Percentiles rank a stretch among this genome's conserved stretches.
phyloP scores from a whole-genome alignment of 92 coral and sea anemone species.

The Phenganax subtilis region DNA sequence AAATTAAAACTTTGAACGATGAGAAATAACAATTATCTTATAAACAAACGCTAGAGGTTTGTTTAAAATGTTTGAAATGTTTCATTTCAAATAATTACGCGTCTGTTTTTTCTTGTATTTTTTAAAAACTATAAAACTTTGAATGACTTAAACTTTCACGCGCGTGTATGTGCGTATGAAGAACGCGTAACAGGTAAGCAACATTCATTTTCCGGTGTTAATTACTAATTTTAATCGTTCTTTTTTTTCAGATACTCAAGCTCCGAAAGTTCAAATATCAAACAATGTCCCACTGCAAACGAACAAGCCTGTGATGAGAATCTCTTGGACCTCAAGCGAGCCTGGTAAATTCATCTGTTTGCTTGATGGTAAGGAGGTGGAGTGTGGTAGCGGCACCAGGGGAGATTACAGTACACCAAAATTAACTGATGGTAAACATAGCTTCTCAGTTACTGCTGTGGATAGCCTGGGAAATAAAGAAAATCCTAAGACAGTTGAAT shows the following conservation, averaged over 20 bases:
- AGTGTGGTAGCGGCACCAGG: neutral
- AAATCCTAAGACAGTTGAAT: neutral
- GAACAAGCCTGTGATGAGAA: slow-evolving; percentile 1
- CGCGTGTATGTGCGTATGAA: too few relatives aligned
- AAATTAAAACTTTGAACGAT: too few relatives aligned
- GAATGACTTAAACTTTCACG: too few relatives aligned
- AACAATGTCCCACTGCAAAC: slow-evolving; percentile 16
- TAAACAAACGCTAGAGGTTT: too few relatives aligned
- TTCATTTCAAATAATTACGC: too few relatives aligned
- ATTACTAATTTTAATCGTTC: neutral
- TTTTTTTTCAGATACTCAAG: slow-evolving; percentile 31
- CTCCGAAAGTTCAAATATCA: slow-evolving; percentile 5
- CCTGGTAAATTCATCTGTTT: neutral
- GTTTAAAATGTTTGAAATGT: too few relatives aligned
- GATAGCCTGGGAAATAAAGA: slow-evolving; percentile 30
- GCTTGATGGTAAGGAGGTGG: neutral
- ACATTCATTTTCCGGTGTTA: too few relatives aligned
- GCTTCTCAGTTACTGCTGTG: slow-evolving; percentile 10
- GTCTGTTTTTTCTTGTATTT: too few relatives aligned
- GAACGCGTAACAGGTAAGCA: too few relatives aligned
- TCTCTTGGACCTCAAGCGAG: slow-evolving; percentile 20
- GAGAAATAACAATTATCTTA: too few relatives aligned
- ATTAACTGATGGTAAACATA: slow-evolving; percentile 5
- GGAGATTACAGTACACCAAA: slow-evolving; percentile 3
- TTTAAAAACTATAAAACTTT: too few relatives aligned